These are phyloP conservation scores for Noctua janthe DNA, from an alignment of 2,888 invertebrate species.

Conservation along the genomic window DNA sequence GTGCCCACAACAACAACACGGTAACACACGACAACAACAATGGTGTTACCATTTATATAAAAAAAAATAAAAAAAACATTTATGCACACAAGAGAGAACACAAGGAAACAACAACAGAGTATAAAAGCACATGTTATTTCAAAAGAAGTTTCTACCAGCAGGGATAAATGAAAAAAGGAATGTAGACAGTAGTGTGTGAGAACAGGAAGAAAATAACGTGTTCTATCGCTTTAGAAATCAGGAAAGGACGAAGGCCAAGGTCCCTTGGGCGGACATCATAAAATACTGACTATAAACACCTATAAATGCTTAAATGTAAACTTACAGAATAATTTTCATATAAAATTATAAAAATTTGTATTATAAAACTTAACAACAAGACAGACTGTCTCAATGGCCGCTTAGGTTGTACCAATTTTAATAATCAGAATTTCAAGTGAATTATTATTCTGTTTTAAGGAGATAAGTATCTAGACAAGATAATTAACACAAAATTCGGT, in stretches of 20 bases:
- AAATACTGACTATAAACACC: neutral
- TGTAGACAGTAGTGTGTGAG: neutral
- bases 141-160: neutral
- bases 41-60: no score
- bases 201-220: neutral
- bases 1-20: no score
- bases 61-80: neutral
- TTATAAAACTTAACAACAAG: neutral
- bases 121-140: neutral
- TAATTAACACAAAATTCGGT: constrained; percentile 31
- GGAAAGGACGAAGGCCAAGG: neutral
- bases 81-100: neutral
- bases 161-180: neutral
- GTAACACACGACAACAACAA: no score
- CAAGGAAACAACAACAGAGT: neutral
- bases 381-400: neutral
- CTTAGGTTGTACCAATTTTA: constrained; percentile 1
- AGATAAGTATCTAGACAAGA: constrained; percentile 13
- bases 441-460: neutral
- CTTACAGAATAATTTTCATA: neutral
- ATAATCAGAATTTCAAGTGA: neutral
- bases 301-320: neutral
- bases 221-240: neutral
- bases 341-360: neutral
- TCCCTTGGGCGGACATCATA: neutral